Base-by-base conservation (phyloP, 1,140 invertebrate species). In the Apocrypta bakeri region DNA sequence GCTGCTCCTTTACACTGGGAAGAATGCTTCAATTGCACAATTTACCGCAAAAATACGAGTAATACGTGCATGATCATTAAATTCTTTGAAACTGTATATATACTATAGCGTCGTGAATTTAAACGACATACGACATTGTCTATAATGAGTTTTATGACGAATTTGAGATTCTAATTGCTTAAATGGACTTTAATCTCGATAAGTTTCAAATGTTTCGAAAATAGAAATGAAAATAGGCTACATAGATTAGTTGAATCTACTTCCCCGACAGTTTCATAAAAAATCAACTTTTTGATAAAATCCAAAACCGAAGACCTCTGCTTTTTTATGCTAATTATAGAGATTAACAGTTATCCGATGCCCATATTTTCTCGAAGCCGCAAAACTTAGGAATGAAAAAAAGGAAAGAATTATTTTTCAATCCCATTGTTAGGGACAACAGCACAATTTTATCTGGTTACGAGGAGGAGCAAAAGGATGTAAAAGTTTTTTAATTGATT, bases 401-500 rank as follows among this genome's bases (percentile, higher is more conserved):
- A 56, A 56, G 7, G 6, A 7, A 56, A 17, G 48, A 56, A 56
- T 56, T 56, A 56, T 56, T 56, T 56, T 21, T 56, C 48, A 56
- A 56, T 21, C 48, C 48, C n/a, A 56, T 21, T 21, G 63, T 1
- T 25, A 9, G 27, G 63, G 27, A 29, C 63, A 17, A 66, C 27
- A 66, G 27, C 63, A 25, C 31, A 71, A 71, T 71, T 37, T 37
- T 33, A 31, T 29, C 21, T 33, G 68, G 27, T 76, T 17, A 27
- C 29, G 24, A 0, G 25, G 29, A 42, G 24, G 31, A 24, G n/a
- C 7, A 61, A 24, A 63, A 21, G 29, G 48, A 76, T 2, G 29
- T n/a, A 31, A 63, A 76, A 66, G 27, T 66, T 78, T 66, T 40
- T 25, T 78, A 78, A 78, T 78, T 68, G 75, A 66, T 14, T 66